These are phyloP conservation scores for Phoxinus phoxinus DNA, from an alignment of 2,113 vertebrate genomes.

Conservation along the genomic window DNA sequence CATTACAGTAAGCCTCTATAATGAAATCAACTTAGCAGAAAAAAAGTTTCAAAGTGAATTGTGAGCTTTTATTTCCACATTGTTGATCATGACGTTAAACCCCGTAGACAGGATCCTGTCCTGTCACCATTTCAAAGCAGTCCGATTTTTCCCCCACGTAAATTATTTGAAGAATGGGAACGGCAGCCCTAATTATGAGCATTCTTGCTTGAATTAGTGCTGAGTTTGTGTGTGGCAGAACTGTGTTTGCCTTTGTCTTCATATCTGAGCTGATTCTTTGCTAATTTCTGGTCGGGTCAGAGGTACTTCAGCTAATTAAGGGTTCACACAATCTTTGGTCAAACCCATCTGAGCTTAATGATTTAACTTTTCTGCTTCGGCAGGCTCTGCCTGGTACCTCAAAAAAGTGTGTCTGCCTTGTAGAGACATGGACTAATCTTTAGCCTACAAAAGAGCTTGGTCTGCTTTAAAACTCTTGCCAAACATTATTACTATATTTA, in stretches of 20 bases:
- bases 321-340: conserved; percentile 78
- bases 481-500: neutral
- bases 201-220: conserved; percentile 88
- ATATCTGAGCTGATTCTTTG: conserved; percentile 84
- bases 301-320: conserved; percentile 90
- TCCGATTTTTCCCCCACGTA: conserved; percentile 70
- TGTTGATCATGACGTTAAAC: conserved; percentile 64
- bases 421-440: conserved; percentile 79
- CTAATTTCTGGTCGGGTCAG: conserved; percentile 88
- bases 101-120: conserved; percentile 79
- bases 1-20: neutral
- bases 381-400: conserved; percentile 87
- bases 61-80: conserved; percentile 11
- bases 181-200: conserved; percentile 83
- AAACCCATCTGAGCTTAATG: conserved; percentile 86
- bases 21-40: conserved; percentile 2
- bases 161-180: conserved; percentile 84
- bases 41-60: conserved; percentile 15
- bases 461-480: conserved; percentile 65
- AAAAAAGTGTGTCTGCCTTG: conserved; percentile 77
- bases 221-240: conserved; percentile 81
- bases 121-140: conserved; percentile 83
- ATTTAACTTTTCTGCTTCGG: conserved; percentile 81
- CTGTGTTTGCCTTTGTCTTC: conserved; percentile 78
- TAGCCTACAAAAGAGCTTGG: conserved; percentile 77